Evolutionary conservation across 2,113 vertebrate genomes (phyloP).

Genomic region (Antechinus flavipes): DNA sequence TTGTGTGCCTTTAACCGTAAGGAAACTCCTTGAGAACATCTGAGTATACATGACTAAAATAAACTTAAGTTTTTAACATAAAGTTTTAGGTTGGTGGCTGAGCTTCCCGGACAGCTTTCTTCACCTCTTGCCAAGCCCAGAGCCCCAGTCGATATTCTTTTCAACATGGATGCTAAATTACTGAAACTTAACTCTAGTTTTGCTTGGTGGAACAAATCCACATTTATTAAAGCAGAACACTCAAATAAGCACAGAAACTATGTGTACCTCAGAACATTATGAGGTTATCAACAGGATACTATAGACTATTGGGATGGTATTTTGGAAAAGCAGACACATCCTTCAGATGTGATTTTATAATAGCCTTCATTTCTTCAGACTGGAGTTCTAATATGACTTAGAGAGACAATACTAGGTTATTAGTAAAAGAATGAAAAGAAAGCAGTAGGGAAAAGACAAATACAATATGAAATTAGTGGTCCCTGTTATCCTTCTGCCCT

Average conservation of each 20-base stretch:
- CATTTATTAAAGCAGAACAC: background rate
- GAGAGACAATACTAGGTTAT: background rate
- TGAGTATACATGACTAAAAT: background rate
- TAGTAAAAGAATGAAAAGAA: slow-evolving; percentile 10
- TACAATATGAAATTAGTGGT: slow-evolving; percentile 40
- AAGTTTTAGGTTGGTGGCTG: background rate
- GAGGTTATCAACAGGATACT: background rate
- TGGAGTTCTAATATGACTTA: background rate
- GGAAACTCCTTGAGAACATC: background rate
- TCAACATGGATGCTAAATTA: background rate
- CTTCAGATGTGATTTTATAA: background rate
- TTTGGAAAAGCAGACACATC: background rate
- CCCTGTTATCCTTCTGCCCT: background rate
- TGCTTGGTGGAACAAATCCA: background rate
- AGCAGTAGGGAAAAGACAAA: slow-evolving; percentile 37
- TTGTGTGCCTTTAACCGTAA: background rate
- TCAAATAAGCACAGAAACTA: background rate
- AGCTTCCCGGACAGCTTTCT: background rate
- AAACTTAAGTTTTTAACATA: background rate
- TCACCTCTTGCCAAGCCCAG: background rate
- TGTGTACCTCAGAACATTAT: background rate
- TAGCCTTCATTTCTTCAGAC: background rate
- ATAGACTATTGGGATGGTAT: background rate
- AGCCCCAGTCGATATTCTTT: background rate
- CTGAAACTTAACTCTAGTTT: background rate